These are phyloP conservation scores for Cyclopterus lumpus DNA, from an alignment of 2,797 vertebrate species.

Conservation along the genomic window DNA sequence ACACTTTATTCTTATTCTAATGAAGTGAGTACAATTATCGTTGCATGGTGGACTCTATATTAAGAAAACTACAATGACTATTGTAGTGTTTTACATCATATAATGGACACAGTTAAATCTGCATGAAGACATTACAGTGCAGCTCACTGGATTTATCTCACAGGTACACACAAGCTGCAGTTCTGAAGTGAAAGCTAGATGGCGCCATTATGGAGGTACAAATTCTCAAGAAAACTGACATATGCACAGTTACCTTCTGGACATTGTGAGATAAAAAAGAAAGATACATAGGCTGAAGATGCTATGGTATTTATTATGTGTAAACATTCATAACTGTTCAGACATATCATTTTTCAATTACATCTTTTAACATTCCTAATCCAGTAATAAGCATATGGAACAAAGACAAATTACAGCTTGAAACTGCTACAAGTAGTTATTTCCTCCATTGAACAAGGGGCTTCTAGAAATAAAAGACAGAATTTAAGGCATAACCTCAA, in stretches of 20 bases:
- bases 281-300: not conserved
- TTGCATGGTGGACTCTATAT: conserved; percentile 32
- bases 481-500: conserved; percentile 38
- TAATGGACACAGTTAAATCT: not conserved
- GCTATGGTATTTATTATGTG: conserved; percentile 66
- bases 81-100: not conserved
- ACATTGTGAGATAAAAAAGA: not conserved
- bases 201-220: conserved; percentile 34
- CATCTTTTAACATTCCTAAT: conserved; percentile 57
- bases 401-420: conserved; percentile 14
- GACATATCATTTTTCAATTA: conserved; percentile 25
- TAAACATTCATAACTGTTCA: conserved; percentile 58
- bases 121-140: not conserved
- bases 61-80: conserved; percentile 12
- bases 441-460: conserved; percentile 12
- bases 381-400: conserved; percentile 11
- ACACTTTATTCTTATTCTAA: conserved; percentile 14
- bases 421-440: conserved; percentile 21
- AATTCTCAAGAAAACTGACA: not conserved
- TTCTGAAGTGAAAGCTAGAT: conserved; percentile 39
- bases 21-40: conserved; percentile 39
- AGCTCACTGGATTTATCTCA: not conserved
- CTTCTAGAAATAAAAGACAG: conserved; percentile 5
- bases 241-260: not conserved
- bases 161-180: conserved; percentile 1